Conservation (phyloP, 2,888 invertebrate species). For the Eristalinus sepulchralis region DNA sequence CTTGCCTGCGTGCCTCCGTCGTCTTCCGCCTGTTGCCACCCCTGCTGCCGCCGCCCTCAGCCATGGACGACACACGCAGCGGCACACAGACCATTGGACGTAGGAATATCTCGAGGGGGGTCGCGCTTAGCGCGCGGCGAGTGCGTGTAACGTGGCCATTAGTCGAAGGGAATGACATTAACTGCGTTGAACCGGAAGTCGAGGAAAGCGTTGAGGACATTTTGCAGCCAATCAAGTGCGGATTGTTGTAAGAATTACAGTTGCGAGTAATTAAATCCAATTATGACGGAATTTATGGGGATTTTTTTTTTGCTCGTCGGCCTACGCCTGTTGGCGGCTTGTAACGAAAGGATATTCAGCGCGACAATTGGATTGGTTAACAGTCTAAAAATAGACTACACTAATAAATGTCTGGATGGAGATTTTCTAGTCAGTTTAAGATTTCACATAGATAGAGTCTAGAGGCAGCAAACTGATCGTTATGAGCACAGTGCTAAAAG, state of each 20-base stretch:
- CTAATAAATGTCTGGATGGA: background rate
- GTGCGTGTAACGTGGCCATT: conserved; percentile 60
- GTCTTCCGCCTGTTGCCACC: too few relatives aligned
- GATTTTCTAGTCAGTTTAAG: too few relatives aligned
- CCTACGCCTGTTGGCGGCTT: background rate
- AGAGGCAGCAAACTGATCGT: too few relatives aligned
- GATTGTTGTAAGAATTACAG: conserved; percentile 62
- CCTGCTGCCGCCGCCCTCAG: background rate
- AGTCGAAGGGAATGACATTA: conserved; percentile 55
- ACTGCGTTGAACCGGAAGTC: conserved; percentile 56
- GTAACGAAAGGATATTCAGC: background rate
- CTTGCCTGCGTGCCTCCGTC: conserved; percentile 3
- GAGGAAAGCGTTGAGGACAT: conserved; percentile 63
- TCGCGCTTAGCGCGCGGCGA: background rate
- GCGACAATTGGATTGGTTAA: conserved; percentile 35
- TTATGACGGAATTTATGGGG: conserved; percentile 48
- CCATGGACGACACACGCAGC: background rate
- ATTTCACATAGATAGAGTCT: too few relatives aligned
- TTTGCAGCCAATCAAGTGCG: conserved; percentile 66
- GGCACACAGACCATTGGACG: background rate
- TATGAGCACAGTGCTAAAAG: too few relatives aligned
- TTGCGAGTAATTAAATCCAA: conserved; percentile 61
- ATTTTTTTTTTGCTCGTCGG: background rate
- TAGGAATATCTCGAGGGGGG: background rate
- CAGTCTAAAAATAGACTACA: conserved; percentile 30